Conservation (phyloP, 2,888 invertebrate genomes). For the Leptinotarsa rubiginosa region DNA sequence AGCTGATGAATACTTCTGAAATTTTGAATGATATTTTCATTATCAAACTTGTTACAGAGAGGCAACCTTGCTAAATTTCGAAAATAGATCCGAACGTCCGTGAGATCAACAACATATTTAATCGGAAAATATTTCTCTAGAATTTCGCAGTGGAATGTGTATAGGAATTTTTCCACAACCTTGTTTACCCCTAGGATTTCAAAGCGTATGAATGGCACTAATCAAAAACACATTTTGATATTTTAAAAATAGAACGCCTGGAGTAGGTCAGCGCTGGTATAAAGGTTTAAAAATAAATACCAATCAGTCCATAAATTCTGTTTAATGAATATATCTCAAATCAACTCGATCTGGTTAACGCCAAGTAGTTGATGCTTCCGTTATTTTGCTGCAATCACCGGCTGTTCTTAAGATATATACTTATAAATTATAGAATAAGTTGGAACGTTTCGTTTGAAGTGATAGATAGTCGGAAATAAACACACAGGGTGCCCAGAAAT, state of each 20-base stretch:
- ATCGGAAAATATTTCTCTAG: too few species aligned
- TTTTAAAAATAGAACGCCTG: conserved; percentile 1
- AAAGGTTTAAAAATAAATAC: conserved; percentile 12
- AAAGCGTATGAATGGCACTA: neutral
- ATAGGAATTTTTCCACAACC: too few species aligned
- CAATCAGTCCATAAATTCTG: neutral
- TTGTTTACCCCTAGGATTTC: too few species aligned
- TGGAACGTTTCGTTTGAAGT: neutral
- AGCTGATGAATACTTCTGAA: too few species aligned
- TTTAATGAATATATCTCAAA: neutral
- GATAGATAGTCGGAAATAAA: too few species aligned
- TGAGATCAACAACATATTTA: too few species aligned
- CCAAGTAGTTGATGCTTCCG: neutral
- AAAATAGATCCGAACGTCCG: too few species aligned
- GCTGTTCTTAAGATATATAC: neutral
- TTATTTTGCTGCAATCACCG: neutral
- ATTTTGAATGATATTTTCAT: too few species aligned
- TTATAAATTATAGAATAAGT: neutral
- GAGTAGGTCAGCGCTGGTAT: conserved; percentile 3
- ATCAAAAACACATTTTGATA: conserved; percentile 20
- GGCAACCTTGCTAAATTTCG: too few species aligned
- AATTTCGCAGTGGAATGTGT: too few species aligned
- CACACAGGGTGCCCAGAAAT: too few species aligned
- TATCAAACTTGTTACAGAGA: too few species aligned
- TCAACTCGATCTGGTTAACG: conserved; percentile 2